Base-by-base conservation (phyloP, 2,797 vertebrate genomes). In the Merluccius polli region DNA sequence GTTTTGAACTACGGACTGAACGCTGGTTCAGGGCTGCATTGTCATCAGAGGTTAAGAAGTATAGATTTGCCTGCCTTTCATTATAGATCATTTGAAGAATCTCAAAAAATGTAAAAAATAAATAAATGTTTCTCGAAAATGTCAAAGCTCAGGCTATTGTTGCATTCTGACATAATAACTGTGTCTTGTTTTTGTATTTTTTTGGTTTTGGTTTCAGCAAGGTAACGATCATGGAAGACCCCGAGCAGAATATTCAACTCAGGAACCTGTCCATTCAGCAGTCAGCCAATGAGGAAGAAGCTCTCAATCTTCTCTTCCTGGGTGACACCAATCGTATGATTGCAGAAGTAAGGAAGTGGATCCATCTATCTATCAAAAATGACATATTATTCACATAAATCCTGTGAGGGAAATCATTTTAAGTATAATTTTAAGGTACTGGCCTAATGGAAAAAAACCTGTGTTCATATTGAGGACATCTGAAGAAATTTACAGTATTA, bases 321-420 rank as follows among this genome's bases (percentile, higher is more conserved):
- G 98, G 98, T 27, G 98, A 99, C 85, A 99, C 98, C 77, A 99
- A 99, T 88, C 95, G 98, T 59, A 97, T 98, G 95, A 98, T 99
- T 80, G 96, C 97, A 75, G 98, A 99, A 92, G 98, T 99, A 83
- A n/a, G n/a, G n/a, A n/a, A 73, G 41, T 24, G 8, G 29, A 18
- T 77, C 33, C 76, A 29, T 75, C 21, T 21, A 52, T 65, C 24
- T 0, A n/a, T 21, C 9, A 59, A n/a, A n/a, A 10, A 65, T 65
- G 24, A 12, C 10, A 59, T 48, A 48, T n/a, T 59, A 59, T 6
- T 59, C 24, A n/a, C 21, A 59, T 21, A 52, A 52, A 59, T 59
- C 52, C 52, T 59, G 21, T 59, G 52, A 59, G 52, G 52, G 52
- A 59, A n/a, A n/a, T 59, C n/a, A 59, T 59, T 41, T 35, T 35